Evolutionary conservation across 1,140 invertebrate species (phyloP).

Genomic region (Drosophila insularis): DNA sequence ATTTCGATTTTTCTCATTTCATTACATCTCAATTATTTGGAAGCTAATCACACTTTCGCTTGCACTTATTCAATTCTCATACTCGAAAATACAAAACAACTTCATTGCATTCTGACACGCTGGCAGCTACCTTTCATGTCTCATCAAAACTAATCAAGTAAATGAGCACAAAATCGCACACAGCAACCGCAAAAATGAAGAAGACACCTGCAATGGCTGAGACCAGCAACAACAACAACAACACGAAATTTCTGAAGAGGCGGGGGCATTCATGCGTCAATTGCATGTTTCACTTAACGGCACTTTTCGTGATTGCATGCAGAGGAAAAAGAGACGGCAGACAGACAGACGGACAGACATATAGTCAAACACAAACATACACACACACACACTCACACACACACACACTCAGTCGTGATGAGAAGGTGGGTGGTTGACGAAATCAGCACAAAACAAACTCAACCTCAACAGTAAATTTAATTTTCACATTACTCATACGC

Average conservation of each 20-base stretch:
- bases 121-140: conserved; percentile 73
- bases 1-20: conserved; percentile 16
- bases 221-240: conserved; percentile 52
- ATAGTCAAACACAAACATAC: not conserved
- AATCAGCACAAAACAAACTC: conserved; percentile 74
- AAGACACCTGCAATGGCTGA: conserved; percentile 56
- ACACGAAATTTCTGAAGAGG: conserved; percentile 55
- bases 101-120: conserved; percentile 68
- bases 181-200: conserved; percentile 63
- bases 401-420: not conserved
- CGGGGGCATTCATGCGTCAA: conserved; percentile 76
- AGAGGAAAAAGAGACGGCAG: conserved; percentile 22
- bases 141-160: conserved; percentile 79
- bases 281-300: conserved; percentile 80
- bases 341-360: conserved; percentile 13
- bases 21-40: conserved; percentile 1
- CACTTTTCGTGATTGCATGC: conserved; percentile 79
- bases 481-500: conserved; percentile 82
- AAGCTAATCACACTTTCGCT: conserved; percentile 8
- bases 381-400: conserved; percentile 6
- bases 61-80: conserved; percentile 23
- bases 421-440: conserved; percentile 37
- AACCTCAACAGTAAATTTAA: conserved; percentile 70
- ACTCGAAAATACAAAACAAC: conserved; percentile 28
- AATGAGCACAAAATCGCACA: conserved; percentile 72